Evolutionary conservation across 1,140 invertebrate species (phyloP).

Genomic region (Apocrypta bakeri): DNA sequence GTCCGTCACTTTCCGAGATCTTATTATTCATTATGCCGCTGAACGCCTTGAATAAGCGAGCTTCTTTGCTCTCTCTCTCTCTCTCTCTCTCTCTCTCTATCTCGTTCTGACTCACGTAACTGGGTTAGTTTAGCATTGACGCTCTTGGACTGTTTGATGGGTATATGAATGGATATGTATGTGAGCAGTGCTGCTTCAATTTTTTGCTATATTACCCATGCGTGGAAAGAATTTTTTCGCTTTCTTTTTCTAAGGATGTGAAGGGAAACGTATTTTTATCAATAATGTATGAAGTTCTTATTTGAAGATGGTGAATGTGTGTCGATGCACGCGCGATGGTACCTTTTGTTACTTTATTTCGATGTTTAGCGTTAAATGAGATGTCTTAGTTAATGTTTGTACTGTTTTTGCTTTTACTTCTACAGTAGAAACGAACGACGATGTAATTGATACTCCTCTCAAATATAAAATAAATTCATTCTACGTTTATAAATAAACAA

Average conservation of each 20-base stretch:
- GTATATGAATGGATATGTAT: background rate
- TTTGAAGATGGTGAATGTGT: background rate
- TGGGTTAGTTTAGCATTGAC: conserved; percentile 39
- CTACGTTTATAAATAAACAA: no score
- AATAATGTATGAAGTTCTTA: conserved; percentile 40
- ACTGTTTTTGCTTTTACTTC: no score
- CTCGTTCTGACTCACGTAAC: no score
- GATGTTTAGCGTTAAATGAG: conserved; percentile 18
- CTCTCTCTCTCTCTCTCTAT: no score
- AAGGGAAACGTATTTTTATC: conserved; percentile 41
- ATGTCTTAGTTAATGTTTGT: conserved; percentile 44
- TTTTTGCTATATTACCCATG: background rate
- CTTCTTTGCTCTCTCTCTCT: no score
- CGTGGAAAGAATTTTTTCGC: conserved; percentile 3
- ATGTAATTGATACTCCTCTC: no score
- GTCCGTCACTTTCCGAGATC: conserved; percentile 42
- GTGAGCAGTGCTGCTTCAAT: background rate
- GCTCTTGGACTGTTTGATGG: background rate
- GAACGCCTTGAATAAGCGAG: background rate
- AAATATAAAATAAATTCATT: no score
- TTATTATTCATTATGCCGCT: conserved; percentile 47
- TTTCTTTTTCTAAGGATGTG: background rate
- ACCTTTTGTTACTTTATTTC: conserved; percentile 2
- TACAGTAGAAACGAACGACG: no score
- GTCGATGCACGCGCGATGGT: background rate